These are phyloP conservation scores for Unio delphinus DNA, from an alignment of 2,888 invertebrate species.

Conservation along the genomic window DNA sequence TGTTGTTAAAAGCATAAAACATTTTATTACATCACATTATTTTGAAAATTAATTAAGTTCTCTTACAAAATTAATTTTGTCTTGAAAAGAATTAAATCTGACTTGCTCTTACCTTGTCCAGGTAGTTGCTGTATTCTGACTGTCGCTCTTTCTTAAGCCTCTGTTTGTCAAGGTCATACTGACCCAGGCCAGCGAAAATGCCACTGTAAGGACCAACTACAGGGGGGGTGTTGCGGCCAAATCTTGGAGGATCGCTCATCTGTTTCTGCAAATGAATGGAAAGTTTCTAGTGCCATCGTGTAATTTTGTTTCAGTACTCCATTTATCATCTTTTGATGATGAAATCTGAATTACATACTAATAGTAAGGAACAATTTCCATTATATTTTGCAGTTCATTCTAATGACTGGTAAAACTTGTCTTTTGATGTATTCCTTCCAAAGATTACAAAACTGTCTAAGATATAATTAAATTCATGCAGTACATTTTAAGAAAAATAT, in stretches of 20 bases:
- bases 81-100: not conserved
- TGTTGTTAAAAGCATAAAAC: no score
- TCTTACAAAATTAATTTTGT: not conserved
- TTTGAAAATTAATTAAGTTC: not conserved
- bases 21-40: not conserved
- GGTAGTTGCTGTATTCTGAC: slow-evolving; percentile 22
- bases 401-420: no score
- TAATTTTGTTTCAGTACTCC: no score
- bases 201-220: slow-evolving; percentile 29
- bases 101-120: slow-evolving; percentile 16
- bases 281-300: no score
- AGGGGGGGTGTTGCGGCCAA: slow-evolving; percentile 22
- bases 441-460: no score
- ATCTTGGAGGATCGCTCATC: slow-evolving; percentile 16
- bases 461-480: no score
- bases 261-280: slow-evolving; percentile 17
- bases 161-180: slow-evolving; percentile 25
- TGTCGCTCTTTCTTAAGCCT: slow-evolving; percentile 18
- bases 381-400: no score
- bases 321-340: no score
- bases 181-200: slow-evolving; percentile 29
- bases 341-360: no score
- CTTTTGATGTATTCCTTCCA: no score
- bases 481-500: no score
- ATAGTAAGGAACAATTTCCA: no score